phyloP scores from a whole-genome alignment of 2,888 invertebrate genomes.

The Ophion obscuratus region DNA sequence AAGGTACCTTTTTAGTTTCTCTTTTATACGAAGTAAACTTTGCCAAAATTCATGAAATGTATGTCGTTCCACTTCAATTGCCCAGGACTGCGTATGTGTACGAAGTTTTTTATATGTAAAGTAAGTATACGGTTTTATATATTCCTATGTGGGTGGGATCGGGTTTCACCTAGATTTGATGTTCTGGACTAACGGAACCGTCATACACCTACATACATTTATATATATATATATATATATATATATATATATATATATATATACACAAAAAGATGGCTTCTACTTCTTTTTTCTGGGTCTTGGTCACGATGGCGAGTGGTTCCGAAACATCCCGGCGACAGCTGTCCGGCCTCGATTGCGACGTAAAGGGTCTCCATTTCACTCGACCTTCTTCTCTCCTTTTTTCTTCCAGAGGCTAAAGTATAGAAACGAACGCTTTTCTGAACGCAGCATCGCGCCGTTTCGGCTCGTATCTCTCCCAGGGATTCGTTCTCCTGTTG shows the following conservation, averaged over 20 bases:
- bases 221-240: too few species aligned
- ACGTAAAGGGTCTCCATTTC: constrained; percentile 43
- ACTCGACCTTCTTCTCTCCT: constrained; percentile 8
- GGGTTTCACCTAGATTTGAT: constrained; percentile 60
- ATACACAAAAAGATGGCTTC: constrained; percentile 5
- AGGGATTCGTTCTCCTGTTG: constrained; percentile 10
- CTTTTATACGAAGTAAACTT: background rate
- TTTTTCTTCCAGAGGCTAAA: background rate
- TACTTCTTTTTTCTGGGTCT: constrained; percentile 54
- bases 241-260: background rate
- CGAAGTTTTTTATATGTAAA: constrained; percentile 1
- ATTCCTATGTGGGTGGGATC: background rate
- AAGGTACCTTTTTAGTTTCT: background rate
- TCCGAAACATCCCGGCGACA: constrained; percentile 68
- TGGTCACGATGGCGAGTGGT: constrained; percentile 51
- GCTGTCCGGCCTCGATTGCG: constrained; percentile 68
- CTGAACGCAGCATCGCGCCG: constrained; percentile 43
- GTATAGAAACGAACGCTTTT: constrained; percentile 34
- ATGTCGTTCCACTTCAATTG: background rate
- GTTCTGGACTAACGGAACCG: constrained; percentile 67
- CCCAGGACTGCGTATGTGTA: background rate
- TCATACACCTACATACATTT: background rate
- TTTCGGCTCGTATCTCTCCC: constrained; percentile 36
- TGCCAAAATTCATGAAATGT: background rate
- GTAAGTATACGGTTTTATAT: background rate